Base-by-base conservation (phyloP, 2,797 vertebrate species). In the Sebastolobus alascanus region DNA sequence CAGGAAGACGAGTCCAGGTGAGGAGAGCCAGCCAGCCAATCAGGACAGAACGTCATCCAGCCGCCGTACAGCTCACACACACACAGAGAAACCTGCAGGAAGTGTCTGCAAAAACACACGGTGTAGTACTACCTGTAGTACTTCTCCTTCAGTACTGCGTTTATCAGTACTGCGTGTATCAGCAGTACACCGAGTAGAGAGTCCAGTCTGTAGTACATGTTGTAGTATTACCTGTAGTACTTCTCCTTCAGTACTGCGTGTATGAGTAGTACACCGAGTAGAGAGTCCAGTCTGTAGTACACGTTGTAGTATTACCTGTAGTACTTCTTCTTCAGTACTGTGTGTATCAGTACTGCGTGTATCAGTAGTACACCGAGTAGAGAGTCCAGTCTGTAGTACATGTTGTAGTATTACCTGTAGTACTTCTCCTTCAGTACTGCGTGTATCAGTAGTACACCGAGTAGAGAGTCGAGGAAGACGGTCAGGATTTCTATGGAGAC, bases 21-120 rank as follows among this genome's bases (percentile, higher is more conserved):
- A 61, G 96, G 96, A 90, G 92, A 96, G 63, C 96, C 96, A 0
- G 87, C 0, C 2, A 96, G 87, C 96, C 94, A 96, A 6, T 97
- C 96, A 6, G 96, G 96, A 78, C 89, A 95, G 77, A 95, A 93
- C 2, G 92, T 97, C 96, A 96, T 96, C 94, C 96, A 96, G 59
- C 94, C 90, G 0, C 95, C 95, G 4, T 93, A 93, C 14, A 97
- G 75, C 83, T 97, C 96, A 55, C 96, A 96, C 55, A 96, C 95
- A 4, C 92, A 92, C 40, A 94, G 84, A 3, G 89, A 55, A 16
- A 97, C 92, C 91, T 97, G 97, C 52, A 97, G 6, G 67, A 96
- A 97, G 84, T 97, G 96, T 89, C 96, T 96, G 75, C 1, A 22
- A 66, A 35, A 29, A 59, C 6, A 20, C 54, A 12, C 3, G 22